Evolutionary conservation across 2,797 vertebrate species (phyloP), one percentile per base, ranked within the genome.

Genomic region (Parauchenoglanis ngamensis): DNA sequence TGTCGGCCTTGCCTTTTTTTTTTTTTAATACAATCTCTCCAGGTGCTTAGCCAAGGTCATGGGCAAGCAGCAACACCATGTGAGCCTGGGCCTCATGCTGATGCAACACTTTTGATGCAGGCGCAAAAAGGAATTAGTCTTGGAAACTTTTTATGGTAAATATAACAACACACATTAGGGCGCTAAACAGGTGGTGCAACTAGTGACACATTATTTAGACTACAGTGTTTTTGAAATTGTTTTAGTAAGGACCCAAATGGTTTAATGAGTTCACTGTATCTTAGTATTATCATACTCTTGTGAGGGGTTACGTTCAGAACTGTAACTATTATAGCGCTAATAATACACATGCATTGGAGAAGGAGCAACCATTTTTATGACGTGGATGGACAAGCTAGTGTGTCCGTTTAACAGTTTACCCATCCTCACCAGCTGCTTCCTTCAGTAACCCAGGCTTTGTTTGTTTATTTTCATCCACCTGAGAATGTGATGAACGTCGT

Each of bases 21-120:
- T 49, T 54, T 78, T 31, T 49, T 35, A 3, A 75, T 77, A 49
- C 35, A 83, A 83, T 82, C 79, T 85, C 49, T 78, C 84, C 85
- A 89, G 88, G 88, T 89, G 88, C 85, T 63, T 21, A 73, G 56
- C 65, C 89, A 89, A 88, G 89, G 87, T 89, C 87, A 87, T n/a
- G n/a, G 57, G 63, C 81, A 63, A 72, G 46, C 23, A 87, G 61
- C 65, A 54, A 52, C 70, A 15, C 86, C 31, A 67, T 4, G 19
- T 76, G 73, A 65, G 19, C 52, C 59, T 63, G 23, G 57, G 57
- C 21, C n/a, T 0, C 75, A 59, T 68, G 61, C 87, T 90, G 85
- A 87, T 46, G 35, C 83, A 49, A 84, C 85, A 61, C 49, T 85
- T 85, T 15, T 61, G 83, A 63, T 52, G 56, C 35, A 35, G 63